A percentile compares a stretch with the other conserved stretches of the same genome.
phyloP scores from a whole-genome alignment of 2,113 vertebrate species.

The Asarcornis scutulata region DNA sequence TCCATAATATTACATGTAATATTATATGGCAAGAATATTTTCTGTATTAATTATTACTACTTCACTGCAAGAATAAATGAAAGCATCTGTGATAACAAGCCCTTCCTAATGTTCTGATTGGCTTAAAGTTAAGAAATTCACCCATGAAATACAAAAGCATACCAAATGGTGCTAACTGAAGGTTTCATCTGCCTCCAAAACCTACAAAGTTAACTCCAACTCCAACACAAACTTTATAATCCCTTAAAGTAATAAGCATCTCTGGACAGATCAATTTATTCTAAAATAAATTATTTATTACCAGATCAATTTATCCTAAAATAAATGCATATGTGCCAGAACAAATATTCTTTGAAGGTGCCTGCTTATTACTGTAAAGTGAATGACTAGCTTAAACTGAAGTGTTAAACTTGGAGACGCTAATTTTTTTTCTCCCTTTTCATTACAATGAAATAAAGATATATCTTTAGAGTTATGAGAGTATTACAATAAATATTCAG shows the following conservation, averaged over 20 bases:
- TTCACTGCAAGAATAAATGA: not conserved
- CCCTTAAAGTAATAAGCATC: not conserved
- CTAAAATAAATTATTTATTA: not conserved
- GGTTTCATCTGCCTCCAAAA: not conserved
- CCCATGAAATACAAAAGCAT: not conserved
- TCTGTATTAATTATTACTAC: not conserved
- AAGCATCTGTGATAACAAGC: not conserved
- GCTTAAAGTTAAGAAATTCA: not conserved
- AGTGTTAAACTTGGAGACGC: not conserved
- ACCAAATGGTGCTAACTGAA: not conserved
- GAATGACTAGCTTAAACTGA: fast-evolving
- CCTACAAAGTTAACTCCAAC: not conserved
- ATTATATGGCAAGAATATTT: not conserved
- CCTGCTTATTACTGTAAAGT: not conserved
- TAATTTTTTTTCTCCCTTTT: not conserved
- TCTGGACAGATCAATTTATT: not conserved
- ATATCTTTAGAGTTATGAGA: not conserved
- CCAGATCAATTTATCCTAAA: not conserved
- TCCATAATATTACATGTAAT: not conserved
- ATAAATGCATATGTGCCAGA: not conserved
- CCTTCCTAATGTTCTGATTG: not conserved
- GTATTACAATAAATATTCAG: not conserved
- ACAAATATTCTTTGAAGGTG: not conserved
- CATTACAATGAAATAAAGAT: not conserved
- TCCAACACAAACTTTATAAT: not conserved